A percentile compares a stretch with the other conserved stretches of the same genome.
Evolutionary conservation across 2,797 vertebrate genomes (phyloP).

Genomic region (Gambusia yucatana): DNA sequence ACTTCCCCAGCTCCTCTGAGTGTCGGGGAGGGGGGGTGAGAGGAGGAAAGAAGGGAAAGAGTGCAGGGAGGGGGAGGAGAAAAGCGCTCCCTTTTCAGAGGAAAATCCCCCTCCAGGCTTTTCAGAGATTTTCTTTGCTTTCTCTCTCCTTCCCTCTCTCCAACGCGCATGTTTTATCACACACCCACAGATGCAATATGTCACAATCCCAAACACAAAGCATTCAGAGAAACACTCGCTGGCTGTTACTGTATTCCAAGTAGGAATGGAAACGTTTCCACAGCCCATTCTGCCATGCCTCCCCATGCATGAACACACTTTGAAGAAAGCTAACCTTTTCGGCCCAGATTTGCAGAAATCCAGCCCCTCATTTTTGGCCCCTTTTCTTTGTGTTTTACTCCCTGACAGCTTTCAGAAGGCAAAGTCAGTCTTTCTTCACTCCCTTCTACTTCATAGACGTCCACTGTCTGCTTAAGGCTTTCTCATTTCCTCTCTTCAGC

Average conservation of each 20-base stretch:
- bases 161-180: constrained; percentile 50
- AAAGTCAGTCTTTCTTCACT: constrained; percentile 57
- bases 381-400: constrained; percentile 72
- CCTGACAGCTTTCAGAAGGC: constrained; percentile 50
- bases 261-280: constrained; percentile 15
- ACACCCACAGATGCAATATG: constrained; percentile 54
- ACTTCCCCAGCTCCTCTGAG: constrained; percentile 55
- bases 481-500: constrained; percentile 78
- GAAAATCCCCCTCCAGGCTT: constrained; percentile 84
- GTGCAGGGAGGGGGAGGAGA: constrained; percentile 26
- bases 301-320: constrained; percentile 7
- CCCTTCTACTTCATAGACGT: constrained; percentile 47
- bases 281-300: constrained; percentile 15
- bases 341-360: constrained; percentile 48
- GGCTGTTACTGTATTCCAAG: constrained; percentile 4
- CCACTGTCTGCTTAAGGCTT: constrained; percentile 58
- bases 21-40: constrained; percentile 57
- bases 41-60: constrained; percentile 39
- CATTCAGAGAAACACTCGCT: constrained; percentile 11
- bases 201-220: constrained; percentile 39
- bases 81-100: constrained; percentile 80
- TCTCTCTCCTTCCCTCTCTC: constrained; percentile 42
- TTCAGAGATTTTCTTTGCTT: constrained; percentile 71
- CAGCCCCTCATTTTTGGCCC: constrained; percentile 61
- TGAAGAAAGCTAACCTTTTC: constrained; percentile 16